Evolutionary conservation across 1,140 invertebrate genomes (phyloP).

Genomic region (Archivesica marissinica): DNA sequence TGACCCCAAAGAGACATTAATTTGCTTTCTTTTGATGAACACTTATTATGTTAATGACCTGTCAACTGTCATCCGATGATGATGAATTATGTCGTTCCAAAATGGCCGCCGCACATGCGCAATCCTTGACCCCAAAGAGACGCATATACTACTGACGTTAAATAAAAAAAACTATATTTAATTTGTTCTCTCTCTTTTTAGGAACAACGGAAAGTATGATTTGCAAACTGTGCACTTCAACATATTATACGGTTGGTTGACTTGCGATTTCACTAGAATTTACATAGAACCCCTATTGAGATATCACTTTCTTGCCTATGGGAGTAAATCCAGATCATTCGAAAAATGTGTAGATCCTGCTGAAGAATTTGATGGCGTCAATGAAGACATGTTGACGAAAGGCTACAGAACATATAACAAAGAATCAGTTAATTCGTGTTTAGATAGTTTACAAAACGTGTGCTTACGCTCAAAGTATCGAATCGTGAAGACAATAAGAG

Average conservation of each 20-base stretch:
- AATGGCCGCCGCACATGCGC: too few species aligned
- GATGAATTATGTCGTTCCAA: too few species aligned
- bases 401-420: not conserved
- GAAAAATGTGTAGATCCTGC: not conserved
- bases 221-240: not conserved
- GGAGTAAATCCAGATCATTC: not conserved
- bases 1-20: too few species aligned
- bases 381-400: not conserved
- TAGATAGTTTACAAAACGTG: not conserved
- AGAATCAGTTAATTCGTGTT: not conserved
- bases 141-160: too few species aligned
- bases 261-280: constrained; percentile 17
- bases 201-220: not conserved
- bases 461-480: constrained; percentile 19
- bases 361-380: not conserved
- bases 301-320: not conserved
- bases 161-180: too few species aligned
- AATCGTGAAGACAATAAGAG: constrained; percentile 30
- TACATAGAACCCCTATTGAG: not conserved
- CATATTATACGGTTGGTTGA: constrained; percentile 31
- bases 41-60: too few species aligned
- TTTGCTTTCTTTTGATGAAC: too few species aligned
- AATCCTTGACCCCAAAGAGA: too few species aligned
- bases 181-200: not conserved
- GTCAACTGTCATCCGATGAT: too few species aligned